Percentiles rank a stretch among this genome's conserved stretches.
phyloP scores from a whole-genome alignment of 2,888 invertebrate species.

The Mantis religiosa region DNA sequence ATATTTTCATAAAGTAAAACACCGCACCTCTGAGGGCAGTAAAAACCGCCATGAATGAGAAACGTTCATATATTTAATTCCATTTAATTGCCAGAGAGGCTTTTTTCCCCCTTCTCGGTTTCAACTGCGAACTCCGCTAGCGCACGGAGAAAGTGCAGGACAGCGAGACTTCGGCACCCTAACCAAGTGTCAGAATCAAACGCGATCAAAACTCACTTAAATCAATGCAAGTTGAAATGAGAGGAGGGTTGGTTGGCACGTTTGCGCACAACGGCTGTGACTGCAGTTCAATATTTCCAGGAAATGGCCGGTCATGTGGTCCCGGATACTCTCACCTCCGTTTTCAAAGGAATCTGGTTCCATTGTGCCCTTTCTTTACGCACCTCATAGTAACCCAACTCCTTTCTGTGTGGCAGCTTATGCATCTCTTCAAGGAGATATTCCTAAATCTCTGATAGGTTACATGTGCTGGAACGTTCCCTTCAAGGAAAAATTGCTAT shows the following conservation, averaged over 20 bases:
- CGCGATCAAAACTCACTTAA: not conserved
- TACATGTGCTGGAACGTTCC: no score
- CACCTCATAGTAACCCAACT: not conserved
- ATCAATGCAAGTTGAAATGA: not conserved
- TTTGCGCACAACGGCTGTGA: not conserved
- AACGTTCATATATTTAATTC: not conserved
- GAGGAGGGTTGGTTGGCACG: not conserved
- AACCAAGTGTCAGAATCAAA: not conserved
- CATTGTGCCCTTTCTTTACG: not conserved
- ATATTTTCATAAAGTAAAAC: not conserved
- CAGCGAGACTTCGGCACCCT: no score
- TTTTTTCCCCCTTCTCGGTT: not conserved
- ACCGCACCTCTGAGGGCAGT: not conserved
- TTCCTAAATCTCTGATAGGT: no score
- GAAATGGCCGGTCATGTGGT: not conserved
- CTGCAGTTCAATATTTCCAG: not conserved
- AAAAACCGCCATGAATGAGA: not conserved
- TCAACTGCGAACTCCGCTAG: not conserved
- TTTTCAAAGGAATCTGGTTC: not conserved
- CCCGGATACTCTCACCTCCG: not conserved
- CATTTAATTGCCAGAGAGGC: not conserved
- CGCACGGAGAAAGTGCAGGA: not conserved
- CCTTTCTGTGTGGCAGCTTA: no score
- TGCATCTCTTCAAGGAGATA: no score
- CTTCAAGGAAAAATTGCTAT: no score